Evolutionary conservation across 1,140 invertebrate genomes (phyloP), one percentile per base, ranked within the genome.

Genomic region (Drosophila mauritiana): DNA sequence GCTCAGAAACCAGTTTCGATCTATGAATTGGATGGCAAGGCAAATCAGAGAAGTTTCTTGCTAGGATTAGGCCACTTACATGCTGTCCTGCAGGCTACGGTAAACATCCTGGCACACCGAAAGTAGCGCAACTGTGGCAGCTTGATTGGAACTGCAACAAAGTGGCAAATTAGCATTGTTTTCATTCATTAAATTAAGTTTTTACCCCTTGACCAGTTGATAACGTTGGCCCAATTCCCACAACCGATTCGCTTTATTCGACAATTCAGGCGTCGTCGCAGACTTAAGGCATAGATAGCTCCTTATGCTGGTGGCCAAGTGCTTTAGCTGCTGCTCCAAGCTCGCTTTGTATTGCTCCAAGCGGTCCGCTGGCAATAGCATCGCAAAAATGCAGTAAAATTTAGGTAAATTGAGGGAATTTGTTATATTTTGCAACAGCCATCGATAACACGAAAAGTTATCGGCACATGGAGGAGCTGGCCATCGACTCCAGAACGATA

Each of bases 171-270:
- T 49, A 40, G 20, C 7, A 1, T 8, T 3, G 2, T 42, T 51
- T 27, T 15, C 45, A 3, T 48, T 8, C 7, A 11, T 2, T 13
- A 4, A 42, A 20, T 42, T 3, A n/a, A 13, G 34, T 10, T 5
- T 48, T 43, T 76, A 86, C 82, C 79, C 51, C n/a, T 46, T 40
- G 12, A 76, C 65, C 12, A 79, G 11, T 15, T 46, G 46, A 11
- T 76, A 58, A 3, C 82, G 54, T 55, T 79, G 82, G 7, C 51
- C 62, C 10, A 82, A 17, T 12, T 86, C 82, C 75, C 75, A 82
- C n/a, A 88, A 43, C 1, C 49, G 65, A 22, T 48, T 51, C 2
- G 70, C 55, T n/a, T 68, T 40, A 11, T 17, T 42, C 7, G 25
- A 37, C 0, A 86, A 43, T 3, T 25, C 17, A 0, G 17, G 0